These are phyloP conservation scores for Drosophila triauraria DNA, from an alignment of 1,140 invertebrate genomes.

Conservation along the genomic window DNA sequence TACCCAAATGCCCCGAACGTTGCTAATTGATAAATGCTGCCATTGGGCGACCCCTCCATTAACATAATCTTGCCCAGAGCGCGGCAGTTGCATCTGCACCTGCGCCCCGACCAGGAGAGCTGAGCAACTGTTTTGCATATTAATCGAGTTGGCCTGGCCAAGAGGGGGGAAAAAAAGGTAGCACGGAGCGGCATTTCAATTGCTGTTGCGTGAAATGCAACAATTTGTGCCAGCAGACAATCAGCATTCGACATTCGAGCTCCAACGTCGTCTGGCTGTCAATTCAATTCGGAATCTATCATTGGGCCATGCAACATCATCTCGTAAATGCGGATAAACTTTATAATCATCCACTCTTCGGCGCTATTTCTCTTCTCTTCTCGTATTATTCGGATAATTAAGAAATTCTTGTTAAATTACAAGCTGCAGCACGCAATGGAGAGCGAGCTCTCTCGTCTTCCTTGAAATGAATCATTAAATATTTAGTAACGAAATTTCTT, in stretches of 20 bases:
- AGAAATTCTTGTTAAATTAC: slow-evolving; percentile 51
- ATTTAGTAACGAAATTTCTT: slow-evolving; percentile 2
- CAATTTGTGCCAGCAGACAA: slow-evolving; percentile 65
- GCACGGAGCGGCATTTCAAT: slow-evolving; percentile 66
- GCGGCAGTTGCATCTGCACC: slow-evolving; percentile 45
- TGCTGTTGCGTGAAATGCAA: slow-evolving; percentile 79
- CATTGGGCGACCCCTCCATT: slow-evolving; percentile 42
- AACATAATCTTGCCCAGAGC: slow-evolving; percentile 53
- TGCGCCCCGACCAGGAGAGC: slow-evolving; percentile 27
- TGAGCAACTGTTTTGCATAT: slow-evolving; percentile 64
- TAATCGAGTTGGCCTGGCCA: slow-evolving; percentile 57
- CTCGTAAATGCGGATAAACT: slow-evolving; percentile 31
- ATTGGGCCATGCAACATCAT: slow-evolving; percentile 47
- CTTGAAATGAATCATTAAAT: background rate
- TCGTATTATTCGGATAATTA: slow-evolving; percentile 33
- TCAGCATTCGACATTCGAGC: slow-evolving; percentile 51
- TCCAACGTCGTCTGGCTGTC: slow-evolving; percentile 46
- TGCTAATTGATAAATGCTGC: slow-evolving; percentile 72
- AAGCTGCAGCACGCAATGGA: slow-evolving; percentile 18
- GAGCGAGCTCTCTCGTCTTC: background rate
- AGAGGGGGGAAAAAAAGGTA: background rate
- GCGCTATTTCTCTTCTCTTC: slow-evolving; percentile 16
- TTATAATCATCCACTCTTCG: slow-evolving; percentile 27
- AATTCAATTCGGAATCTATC: slow-evolving; percentile 59
- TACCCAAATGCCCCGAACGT: slow-evolving; percentile 19